Evolutionary conservation across 2,113 vertebrate species (phyloP).

Genomic region (Notarius quadriscutis): DNA sequence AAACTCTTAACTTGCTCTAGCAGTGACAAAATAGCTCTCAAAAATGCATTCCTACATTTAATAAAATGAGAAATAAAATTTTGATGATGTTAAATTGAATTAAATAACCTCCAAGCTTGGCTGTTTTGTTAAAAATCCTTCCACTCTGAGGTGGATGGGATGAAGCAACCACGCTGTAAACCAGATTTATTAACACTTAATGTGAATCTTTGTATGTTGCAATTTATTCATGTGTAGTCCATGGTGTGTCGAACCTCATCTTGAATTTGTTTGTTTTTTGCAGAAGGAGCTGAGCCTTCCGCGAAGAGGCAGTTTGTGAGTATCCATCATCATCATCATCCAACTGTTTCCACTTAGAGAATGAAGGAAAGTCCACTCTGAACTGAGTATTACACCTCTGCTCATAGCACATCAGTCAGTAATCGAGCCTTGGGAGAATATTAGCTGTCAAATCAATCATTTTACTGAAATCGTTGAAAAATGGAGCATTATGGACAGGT

Average conservation of each 20-base stretch:
- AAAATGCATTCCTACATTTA: no score
- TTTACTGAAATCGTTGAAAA: background rate
- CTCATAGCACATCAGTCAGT: background rate
- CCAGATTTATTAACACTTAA: background rate
- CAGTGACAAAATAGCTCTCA: no score
- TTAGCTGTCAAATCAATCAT: no score
- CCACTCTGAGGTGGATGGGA: background rate
- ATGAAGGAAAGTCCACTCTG: constrained; percentile 20
- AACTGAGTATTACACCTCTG: background rate
- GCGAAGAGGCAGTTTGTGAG: constrained; percentile 98
- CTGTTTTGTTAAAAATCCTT: no score
- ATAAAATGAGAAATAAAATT: no score
- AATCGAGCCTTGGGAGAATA: background rate
- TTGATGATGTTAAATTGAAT: no score
- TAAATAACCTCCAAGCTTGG: no score
- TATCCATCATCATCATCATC: constrained; percentile 59
- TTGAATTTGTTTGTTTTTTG: constrained; percentile 61
- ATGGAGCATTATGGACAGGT: background rate
- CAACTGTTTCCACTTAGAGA: background rate
- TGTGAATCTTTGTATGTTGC: background rate
- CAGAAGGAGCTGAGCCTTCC: constrained; percentile 98
- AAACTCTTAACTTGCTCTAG: no score
- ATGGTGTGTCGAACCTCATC: background rate
- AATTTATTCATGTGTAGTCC: background rate
- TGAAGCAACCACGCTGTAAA: background rate